Conservation (phyloP, 2,888 invertebrate species). For the Callinectes sapidus region DNA sequence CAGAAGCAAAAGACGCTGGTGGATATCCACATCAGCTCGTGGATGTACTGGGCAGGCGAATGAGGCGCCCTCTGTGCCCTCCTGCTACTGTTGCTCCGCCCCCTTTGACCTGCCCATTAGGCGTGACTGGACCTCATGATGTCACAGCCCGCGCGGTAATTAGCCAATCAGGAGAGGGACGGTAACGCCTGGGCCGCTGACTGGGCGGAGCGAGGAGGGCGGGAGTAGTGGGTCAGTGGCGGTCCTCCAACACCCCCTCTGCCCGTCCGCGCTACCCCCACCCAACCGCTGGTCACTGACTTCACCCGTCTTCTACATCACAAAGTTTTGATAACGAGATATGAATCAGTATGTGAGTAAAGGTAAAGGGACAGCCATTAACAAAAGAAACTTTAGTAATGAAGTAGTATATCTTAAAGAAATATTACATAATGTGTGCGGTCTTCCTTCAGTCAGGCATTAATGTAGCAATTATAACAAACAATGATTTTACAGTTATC, state of each 20-base stretch:
- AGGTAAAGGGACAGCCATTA: neutral
- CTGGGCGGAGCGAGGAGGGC: constrained; percentile 44
- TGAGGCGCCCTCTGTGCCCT: neutral
- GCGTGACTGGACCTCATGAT: constrained; percentile 47
- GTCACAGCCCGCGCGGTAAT: constrained; percentile 47
- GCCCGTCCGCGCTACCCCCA: neutral
- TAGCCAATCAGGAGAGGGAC: constrained; percentile 52
- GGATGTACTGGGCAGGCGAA: neutral
- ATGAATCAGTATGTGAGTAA: neutral
- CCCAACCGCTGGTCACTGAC: neutral
- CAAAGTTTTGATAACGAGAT: neutral
- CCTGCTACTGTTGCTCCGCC: constrained; percentile 38
- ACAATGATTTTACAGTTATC: neutral
- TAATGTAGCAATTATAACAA: neutral
- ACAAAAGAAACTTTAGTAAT: neutral
- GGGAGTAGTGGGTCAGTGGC: constrained; percentile 51
- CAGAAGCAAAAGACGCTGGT: neutral
- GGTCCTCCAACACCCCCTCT: neutral
- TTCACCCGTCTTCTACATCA: neutral
- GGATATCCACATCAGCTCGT: neutral
- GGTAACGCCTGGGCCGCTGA: constrained; percentile 35
- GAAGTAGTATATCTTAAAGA: neutral
- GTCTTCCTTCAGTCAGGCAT: neutral
- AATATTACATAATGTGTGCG: neutral
- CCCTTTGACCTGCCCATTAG: constrained; percentile 52